Evolutionary conservation across 2,888 invertebrate species (phyloP).

Genomic region (Aspidiotus destructor): DNA sequence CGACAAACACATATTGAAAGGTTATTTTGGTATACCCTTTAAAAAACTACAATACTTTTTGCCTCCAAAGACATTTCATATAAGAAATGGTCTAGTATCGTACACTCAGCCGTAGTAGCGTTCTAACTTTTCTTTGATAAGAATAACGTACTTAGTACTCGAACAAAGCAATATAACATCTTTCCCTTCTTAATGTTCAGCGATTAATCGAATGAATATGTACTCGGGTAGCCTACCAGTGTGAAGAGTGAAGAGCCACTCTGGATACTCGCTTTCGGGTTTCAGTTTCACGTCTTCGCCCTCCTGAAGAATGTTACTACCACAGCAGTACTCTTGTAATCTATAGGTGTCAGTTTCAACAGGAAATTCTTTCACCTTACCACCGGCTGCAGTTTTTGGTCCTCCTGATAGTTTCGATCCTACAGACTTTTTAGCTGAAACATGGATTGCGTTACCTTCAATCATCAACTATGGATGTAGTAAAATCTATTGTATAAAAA

Average conservation of each 20-base stretch:
- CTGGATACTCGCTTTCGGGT: slow-evolving; percentile 75
- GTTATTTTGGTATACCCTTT: no score
- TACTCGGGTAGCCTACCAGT: slow-evolving; percentile 44
- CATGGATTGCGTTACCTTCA: no score
- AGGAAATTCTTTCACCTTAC: slow-evolving; percentile 55
- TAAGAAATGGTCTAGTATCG: no score
- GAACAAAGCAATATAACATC: background rate
- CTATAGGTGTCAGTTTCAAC: slow-evolving; percentile 76
- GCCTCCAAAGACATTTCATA: no score
- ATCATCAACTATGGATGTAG: no score
- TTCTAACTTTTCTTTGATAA: background rate
- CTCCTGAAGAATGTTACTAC: slow-evolving; percentile 69
- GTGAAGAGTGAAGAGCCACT: slow-evolving; percentile 77
- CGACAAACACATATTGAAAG: no score
- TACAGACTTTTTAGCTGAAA: no score
- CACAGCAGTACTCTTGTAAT: slow-evolving; percentile 69
- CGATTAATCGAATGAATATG: slow-evolving; percentile 14
- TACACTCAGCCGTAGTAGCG: no score
- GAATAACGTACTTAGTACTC: background rate
- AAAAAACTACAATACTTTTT: no score
- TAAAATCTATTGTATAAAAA: no score
- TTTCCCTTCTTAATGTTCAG: background rate
- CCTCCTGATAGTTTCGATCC: background rate
- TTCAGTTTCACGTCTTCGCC: slow-evolving; percentile 66
- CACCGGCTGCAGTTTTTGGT: background rate